A percentile compares a stretch with the other conserved stretches of the same genome.
Evolutionary conservation across 2,888 invertebrate species (phyloP).

Genomic region (Auanema sp.): DNA sequence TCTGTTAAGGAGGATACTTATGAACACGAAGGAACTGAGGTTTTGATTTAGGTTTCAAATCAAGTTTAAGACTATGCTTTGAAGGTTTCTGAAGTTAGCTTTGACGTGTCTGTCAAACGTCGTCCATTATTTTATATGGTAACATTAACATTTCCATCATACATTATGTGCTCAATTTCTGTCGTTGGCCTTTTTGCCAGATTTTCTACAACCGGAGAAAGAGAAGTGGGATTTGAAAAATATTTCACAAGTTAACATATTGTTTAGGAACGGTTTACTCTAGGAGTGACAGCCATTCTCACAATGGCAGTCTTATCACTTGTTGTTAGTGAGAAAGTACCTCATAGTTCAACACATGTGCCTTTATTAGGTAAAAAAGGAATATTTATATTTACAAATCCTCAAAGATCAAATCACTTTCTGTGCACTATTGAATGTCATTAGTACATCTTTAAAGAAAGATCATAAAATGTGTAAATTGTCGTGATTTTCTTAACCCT

Average conservation of each 20-base stretch:
- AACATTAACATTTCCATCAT: conserved; percentile 58
- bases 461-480: too few species aligned
- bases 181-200: conserved; percentile 60
- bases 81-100: conserved; percentile 54
- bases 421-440: too few species aligned
- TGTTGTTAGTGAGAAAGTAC: conserved; percentile 60
- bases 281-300: conserved; percentile 60
- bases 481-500: too few species aligned
- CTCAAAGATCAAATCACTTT: too few species aligned
- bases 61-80: background rate
- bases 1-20: conserved; percentile 50
- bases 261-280: conserved; percentile 53
- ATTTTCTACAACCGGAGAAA: conserved; percentile 57
- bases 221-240: conserved; percentile 37
- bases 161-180: conserved; percentile 58
- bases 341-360: conserved; percentile 58
- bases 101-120: conserved; percentile 56
- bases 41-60: conserved; percentile 8
- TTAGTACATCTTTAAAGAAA: too few species aligned
- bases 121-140: conserved; percentile 62
- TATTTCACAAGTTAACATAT: conserved; percentile 8
- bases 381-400: too few species aligned
- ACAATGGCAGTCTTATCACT: conserved; percentile 62
- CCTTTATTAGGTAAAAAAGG: conserved; percentile 50
- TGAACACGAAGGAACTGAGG: conserved; percentile 56